A percentile compares a stretch with the other conserved stretches of the same genome.
Evolutionary conservation across 2,113 vertebrate genomes (phyloP).

Genomic region (Pyxicephalus adspersus): DNA sequence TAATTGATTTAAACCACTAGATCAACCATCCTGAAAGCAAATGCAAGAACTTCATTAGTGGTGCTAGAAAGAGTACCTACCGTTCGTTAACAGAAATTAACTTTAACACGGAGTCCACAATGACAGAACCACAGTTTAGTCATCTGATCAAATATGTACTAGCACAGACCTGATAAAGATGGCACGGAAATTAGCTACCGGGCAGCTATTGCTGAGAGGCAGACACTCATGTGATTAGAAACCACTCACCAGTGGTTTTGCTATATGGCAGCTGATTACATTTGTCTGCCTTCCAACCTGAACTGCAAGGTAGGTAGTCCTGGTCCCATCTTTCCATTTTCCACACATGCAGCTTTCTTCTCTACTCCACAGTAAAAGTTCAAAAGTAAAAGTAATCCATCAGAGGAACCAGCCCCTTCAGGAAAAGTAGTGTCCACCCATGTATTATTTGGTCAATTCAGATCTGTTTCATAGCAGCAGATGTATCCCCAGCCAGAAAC

Average conservation of each 20-base stretch:
- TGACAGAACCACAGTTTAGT: neutral
- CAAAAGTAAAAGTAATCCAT: neutral
- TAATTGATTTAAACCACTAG: conserved; percentile 1
- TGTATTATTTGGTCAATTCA: conserved; percentile 26
- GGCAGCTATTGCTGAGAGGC: too few species aligned
- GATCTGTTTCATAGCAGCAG: conserved; percentile 43
- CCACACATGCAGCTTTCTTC: too few species aligned
- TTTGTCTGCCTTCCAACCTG: too few species aligned
- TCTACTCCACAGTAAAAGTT: neutral
- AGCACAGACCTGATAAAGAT: too few species aligned
- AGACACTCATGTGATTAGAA: too few species aligned
- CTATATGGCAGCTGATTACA: too few species aligned
- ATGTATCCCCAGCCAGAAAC: neutral
- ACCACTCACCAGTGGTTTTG: too few species aligned
- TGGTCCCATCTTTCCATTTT: too few species aligned
- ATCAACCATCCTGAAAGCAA: neutral
- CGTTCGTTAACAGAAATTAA: neutral
- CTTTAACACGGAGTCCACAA: neutral
- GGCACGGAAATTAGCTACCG: too few species aligned
- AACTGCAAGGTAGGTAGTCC: too few species aligned
- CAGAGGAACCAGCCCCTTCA: conserved; percentile 46
- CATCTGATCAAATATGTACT: too few species aligned
- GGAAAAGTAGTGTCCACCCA: conserved; percentile 6
- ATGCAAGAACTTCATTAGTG: neutral
- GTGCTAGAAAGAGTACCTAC: neutral